Conservation (phyloP, 1,140 invertebrate genomes). For the Zophobas morio region DNA sequence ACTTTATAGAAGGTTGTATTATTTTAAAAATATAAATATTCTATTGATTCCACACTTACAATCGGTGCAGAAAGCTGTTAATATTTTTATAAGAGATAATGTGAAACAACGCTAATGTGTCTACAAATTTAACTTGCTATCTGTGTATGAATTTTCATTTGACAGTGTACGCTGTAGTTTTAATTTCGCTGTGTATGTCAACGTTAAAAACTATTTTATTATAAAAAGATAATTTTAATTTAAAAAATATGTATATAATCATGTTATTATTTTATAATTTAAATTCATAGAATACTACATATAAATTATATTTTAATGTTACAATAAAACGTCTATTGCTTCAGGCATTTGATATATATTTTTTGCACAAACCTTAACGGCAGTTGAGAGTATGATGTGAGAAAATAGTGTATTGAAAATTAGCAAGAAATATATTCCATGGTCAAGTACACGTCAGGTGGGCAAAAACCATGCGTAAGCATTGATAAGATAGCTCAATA, state of each 20-base stretch:
- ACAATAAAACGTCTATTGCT: conserved; percentile 22
- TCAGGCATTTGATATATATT: conserved; percentile 24
- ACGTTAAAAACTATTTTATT: neutral
- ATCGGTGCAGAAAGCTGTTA: neutral
- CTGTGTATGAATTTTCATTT: neutral
- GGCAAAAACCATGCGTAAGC: too few species aligned
- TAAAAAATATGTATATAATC: conserved; percentile 24
- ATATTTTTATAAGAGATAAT: conserved; percentile 2
- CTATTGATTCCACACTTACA: conserved; percentile 30
- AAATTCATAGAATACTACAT: conserved; percentile 44
- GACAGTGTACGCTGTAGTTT: neutral
- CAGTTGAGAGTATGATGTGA: too few species aligned
- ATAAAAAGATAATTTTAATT: neutral
- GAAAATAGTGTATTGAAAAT: too few species aligned
- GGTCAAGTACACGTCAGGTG: too few species aligned
- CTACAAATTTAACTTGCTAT: conserved; percentile 3
- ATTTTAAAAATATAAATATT: conserved; percentile 48
- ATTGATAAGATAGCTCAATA: too few species aligned
- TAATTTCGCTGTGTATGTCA: neutral
- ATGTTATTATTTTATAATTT: conserved; percentile 28
- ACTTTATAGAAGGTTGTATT: conserved; percentile 45
- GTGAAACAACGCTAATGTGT: neutral
- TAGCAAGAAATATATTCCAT: too few species aligned
- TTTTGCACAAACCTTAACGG: too few species aligned
- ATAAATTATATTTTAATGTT: conserved; percentile 59